Conservation (phyloP, 2,888 invertebrate species). For the Adelognathus sp. region DNA sequence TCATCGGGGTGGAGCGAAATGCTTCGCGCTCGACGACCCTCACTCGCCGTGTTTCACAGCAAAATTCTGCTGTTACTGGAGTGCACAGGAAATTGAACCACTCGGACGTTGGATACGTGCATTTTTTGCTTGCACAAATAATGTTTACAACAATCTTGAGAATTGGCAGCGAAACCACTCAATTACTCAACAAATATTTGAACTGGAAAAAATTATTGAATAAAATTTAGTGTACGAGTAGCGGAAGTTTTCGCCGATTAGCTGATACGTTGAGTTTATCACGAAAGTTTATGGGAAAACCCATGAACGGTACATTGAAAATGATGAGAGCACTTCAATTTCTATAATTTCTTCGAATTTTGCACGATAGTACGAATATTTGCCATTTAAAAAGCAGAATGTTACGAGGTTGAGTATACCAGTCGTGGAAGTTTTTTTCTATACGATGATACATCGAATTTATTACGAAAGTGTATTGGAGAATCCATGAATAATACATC, state of each 20-base stretch:
- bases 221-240: too few relatives aligned
- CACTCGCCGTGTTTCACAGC: slow-evolving; percentile 17
- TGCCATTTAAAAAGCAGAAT: too few relatives aligned
- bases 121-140: not conserved
- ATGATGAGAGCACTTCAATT: too few relatives aligned
- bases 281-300: too few relatives aligned
- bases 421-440: not conserved
- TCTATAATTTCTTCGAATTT: too few relatives aligned
- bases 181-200: too few relatives aligned
- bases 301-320: too few relatives aligned
- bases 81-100: not conserved
- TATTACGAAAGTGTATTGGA: not conserved
- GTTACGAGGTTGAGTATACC: not conserved
- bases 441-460: not conserved
- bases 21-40: slow-evolving; percentile 52
- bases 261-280: too few relatives aligned
- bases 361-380: not conserved
- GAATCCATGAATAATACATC: too few relatives aligned
- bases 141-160: not conserved
- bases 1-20: slow-evolving; percentile 80
- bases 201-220: too few relatives aligned
- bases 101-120: not conserved
- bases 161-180: not conserved
- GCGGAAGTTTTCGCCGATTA: too few relatives aligned
- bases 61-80: not conserved